Percentiles rank a stretch among this genome's conserved stretches.
phyloP scores from a whole-genome alignment of 2,113 vertebrate species.

The Lophotis ruficrista region DNA sequence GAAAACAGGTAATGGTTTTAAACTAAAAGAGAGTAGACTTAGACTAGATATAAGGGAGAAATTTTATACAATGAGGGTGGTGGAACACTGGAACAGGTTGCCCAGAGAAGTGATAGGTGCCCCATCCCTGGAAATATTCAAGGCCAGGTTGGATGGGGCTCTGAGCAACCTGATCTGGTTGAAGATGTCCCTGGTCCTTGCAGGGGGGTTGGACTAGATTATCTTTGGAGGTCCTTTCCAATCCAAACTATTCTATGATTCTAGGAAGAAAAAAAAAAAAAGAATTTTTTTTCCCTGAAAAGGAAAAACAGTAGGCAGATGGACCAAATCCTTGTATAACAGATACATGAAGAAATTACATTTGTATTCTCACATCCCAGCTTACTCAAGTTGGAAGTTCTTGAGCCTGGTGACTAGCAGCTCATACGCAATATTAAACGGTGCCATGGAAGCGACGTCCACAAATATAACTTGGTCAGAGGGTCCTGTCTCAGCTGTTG shows the following conservation, averaged over 20 bases:
- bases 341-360: background rate
- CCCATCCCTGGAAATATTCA: background rate
- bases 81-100: background rate
- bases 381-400: slow-evolving; percentile 81
- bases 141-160: background rate
- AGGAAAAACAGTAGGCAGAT: background rate
- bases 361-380: background rate
- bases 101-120: background rate
- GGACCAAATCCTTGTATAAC: background rate
- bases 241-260: too few relatives aligned
- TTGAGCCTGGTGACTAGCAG: slow-evolving; percentile 77
- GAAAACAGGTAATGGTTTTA: background rate
- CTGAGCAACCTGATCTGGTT: background rate
- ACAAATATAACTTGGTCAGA: slow-evolving; percentile 78
- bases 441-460: slow-evolving; percentile 80
- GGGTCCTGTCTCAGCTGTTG: slow-evolving; percentile 63
- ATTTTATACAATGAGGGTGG: too few relatives aligned
- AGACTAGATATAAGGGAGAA: background rate
- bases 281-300: background rate
- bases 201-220: background rate
- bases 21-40: background rate
- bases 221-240: too few relatives aligned
- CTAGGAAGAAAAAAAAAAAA: background rate
- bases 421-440: slow-evolving; percentile 70
- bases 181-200: background rate